Evolutionary conservation across 1,140 invertebrate species (phyloP).

Genomic region (Penaeus japonicus): DNA sequence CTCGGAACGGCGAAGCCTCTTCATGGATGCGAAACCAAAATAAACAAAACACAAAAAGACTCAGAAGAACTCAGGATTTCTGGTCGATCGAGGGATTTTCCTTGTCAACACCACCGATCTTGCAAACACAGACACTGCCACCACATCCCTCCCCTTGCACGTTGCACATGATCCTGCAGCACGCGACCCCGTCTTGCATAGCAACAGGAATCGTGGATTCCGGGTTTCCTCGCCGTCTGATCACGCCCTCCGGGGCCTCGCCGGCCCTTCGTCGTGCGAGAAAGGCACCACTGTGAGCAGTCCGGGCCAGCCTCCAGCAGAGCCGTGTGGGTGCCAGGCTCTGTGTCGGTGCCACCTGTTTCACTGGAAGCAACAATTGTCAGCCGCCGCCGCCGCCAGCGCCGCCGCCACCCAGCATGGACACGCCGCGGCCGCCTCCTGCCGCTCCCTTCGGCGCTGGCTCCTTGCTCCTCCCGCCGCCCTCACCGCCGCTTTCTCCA

Average conservation of each 20-base stretch:
- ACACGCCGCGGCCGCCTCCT: neutral
- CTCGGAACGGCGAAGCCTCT: no score
- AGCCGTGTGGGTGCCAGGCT: neutral
- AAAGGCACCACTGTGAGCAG: neutral
- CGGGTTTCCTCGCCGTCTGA: neutral
- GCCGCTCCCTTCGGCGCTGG: neutral
- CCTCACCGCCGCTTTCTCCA: neutral
- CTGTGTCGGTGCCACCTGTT: constrained; percentile 34
- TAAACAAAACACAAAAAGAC: no score
- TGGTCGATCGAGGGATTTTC: no score
- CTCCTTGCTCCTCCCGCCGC: neutral
- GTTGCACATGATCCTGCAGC: no score
- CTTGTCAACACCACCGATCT: no score
- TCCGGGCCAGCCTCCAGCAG: neutral
- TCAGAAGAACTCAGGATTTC: no score
- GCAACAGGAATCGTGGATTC: constrained; percentile 11
- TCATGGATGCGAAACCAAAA: no score
- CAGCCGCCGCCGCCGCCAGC: neutral
- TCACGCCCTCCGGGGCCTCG: neutral
- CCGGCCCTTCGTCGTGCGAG: neutral
- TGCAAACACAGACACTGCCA: no score
- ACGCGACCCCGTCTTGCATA: neutral
- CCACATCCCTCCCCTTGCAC: no score
- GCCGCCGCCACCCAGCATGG: neutral
- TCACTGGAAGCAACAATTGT: constrained; percentile 54